Conservation (phyloP, 2,888 invertebrate species). For the Magallana nippona region DNA sequence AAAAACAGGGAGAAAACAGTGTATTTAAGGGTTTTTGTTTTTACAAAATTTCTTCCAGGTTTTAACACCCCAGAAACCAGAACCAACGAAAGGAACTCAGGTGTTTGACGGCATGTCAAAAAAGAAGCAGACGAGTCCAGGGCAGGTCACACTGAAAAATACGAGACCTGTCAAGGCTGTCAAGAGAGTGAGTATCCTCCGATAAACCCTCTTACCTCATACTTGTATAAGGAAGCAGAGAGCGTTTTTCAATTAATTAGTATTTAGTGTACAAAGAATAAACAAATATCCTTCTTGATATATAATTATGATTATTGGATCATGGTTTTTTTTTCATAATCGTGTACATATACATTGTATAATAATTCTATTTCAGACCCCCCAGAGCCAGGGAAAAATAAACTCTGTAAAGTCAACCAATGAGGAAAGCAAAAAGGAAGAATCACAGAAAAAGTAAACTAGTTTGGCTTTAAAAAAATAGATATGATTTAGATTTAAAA, state of each 20-base stretch:
- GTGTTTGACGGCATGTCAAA: slow-evolving; percentile 76
- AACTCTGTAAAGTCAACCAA: slow-evolving; percentile 39
- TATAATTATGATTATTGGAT: too few relatives aligned
- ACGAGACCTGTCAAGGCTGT: slow-evolving; percentile 42
- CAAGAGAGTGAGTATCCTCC: background rate
- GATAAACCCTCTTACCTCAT: too few relatives aligned
- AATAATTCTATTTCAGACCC: slow-evolving; percentile 1
- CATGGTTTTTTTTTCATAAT: too few relatives aligned
- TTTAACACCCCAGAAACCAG: slow-evolving; percentile 58
- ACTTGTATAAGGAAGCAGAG: too few relatives aligned
- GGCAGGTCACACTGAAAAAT: slow-evolving; percentile 22
- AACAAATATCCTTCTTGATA: too few relatives aligned
- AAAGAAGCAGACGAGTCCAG: slow-evolving; percentile 52
- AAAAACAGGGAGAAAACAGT: background rate
- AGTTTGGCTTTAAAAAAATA: background rate
- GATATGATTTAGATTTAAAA: background rate
- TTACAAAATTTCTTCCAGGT: slow-evolving; percentile 50
- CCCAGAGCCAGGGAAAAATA: slow-evolving; percentile 32
- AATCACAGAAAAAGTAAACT: slow-evolving; percentile 4
- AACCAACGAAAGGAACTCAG: slow-evolving; percentile 71
- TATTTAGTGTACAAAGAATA: too few relatives aligned
- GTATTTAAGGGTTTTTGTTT: background rate
- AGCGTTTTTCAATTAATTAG: too few relatives aligned
- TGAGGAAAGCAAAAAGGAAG: slow-evolving; percentile 8
- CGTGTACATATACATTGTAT: too few relatives aligned